Evolutionary conservation across 2,888 invertebrate genomes (phyloP), one percentile per base, ranked within the genome.

Genomic region (Pseudanteris insignis): DNA sequence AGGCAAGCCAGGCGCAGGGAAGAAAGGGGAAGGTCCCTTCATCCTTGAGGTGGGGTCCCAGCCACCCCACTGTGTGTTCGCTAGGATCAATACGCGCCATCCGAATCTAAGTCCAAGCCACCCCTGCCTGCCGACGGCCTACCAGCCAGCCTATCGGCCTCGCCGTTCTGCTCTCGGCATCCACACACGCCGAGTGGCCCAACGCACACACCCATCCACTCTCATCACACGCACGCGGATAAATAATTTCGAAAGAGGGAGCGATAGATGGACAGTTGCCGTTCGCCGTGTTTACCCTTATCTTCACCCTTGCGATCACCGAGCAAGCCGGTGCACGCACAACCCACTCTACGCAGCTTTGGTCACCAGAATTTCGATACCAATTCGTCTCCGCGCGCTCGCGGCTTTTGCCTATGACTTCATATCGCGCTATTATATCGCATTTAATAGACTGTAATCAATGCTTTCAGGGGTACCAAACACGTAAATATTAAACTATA

Each of bases 1-100:
- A 48, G 48, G 30, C 34, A 40, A 28, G 40, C 24, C 37, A 36
- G 30, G 37, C 40, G 36, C 47, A 55, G 43, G 58, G 41, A 40
- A 51, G 66, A 51, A 57, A 59, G 66, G 65, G 65, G 65, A 55
- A 62, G 21, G 53, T 62, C 64, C 65, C 66, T 72, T 71, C 71
- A 72, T 72, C 72, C 71, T 74, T 74, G 71, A 74, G 72, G 72
- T 74, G 72, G 72, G 72, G 72, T 70, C 68, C 71, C 73, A 66
- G 71, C 73, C 69, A 73, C 74, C 74, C 77, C 75, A 73, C 73
- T 57, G 57, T 72, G 74, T 71, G 74, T 76, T 75, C 69, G 73
- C 69, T 72, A 73, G 77, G 77, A 77, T 78, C 77, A 78, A 78
- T 78, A 78, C 77, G 74, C 76, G 74, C 75, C 73, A 75, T 75